Percentiles rank a stretch among this genome's conserved stretches.
These are phyloP conservation scores for Sycobia sp. DNA, from an alignment of 1,140 invertebrate genomes.

Conservation along the genomic window DNA sequence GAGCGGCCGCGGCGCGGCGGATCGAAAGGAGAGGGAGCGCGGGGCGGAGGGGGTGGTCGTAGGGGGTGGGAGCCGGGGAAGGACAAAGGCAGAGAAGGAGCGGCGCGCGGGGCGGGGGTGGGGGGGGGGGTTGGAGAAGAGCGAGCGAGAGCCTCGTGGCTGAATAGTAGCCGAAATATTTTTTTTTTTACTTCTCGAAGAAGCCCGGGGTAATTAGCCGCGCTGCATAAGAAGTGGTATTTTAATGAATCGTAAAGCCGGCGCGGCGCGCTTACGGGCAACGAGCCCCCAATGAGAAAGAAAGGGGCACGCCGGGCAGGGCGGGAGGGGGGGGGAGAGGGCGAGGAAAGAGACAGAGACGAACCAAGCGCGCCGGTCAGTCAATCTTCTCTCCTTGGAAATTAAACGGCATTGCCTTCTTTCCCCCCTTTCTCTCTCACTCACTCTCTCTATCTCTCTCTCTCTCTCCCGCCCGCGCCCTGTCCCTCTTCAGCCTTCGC, in stretches of 20 bases:
- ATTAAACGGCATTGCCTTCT: conserved; percentile 44
- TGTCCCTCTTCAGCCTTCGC: not conserved
- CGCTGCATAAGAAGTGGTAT: conserved; percentile 56
- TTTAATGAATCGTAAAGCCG: conserved; percentile 55
- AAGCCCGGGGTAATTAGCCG: conserved; percentile 52
- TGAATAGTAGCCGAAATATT: conserved; percentile 42
- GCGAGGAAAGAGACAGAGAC: no score
- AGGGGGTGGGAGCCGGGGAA: not conserved
- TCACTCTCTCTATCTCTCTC: not conserved
- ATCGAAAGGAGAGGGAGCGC: conserved; percentile 6
- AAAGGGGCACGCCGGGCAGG: not conserved
- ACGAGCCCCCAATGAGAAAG: not conserved
- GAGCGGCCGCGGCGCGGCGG: no score
- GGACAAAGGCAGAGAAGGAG: not conserved
- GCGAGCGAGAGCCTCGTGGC: not conserved
- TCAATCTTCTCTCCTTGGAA: conserved; percentile 49
- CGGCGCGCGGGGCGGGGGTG: not conserved
- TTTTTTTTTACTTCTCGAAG: conserved; percentile 38
- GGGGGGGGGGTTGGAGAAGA: not conserved
- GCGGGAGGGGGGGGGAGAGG: no score
- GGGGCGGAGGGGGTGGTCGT: conserved; percentile 4
- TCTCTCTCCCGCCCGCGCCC: conserved; percentile 7
- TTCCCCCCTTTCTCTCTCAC: not conserved
- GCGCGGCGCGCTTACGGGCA: conserved; percentile 41
- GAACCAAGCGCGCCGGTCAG: conserved; percentile 37